Evolutionary conservation across 2,888 invertebrate species (phyloP).

Genomic region (Euproctis similis): DNA sequence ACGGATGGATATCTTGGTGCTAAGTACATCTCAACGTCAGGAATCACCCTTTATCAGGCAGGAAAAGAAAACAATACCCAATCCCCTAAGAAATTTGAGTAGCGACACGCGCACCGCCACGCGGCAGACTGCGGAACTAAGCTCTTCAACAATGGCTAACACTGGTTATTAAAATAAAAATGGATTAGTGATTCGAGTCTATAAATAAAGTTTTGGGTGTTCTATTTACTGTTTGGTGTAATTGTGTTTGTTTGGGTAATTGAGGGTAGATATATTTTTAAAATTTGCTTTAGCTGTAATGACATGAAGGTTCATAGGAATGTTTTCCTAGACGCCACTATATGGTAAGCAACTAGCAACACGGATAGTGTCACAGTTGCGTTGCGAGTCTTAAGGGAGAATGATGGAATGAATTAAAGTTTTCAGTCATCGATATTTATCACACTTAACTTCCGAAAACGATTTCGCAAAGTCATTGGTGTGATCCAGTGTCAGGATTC

Average conservation of each 20-base stretch:
- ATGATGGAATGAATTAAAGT: too few relatives aligned
- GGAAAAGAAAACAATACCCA: constrained; percentile 26
- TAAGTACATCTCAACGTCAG: constrained; percentile 23
- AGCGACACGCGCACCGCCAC: constrained; percentile 53
- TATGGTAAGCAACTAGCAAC: too few relatives aligned
- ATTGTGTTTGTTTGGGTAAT: constrained; percentile 16
- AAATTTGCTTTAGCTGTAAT: too few relatives aligned
- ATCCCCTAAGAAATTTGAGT: constrained; percentile 28
- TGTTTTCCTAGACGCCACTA: too few relatives aligned
- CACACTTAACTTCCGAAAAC: too few relatives aligned
- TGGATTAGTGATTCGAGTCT: constrained; percentile 19
- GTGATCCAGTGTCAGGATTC: too few relatives aligned
- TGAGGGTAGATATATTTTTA: too few relatives aligned
- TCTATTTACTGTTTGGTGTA: constrained; percentile 12
- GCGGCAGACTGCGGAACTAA: constrained; percentile 48
- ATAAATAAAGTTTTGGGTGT: constrained; percentile 16
- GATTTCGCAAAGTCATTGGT: too few relatives aligned
- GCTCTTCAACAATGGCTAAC: constrained; percentile 24
- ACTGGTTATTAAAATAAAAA: constrained; percentile 10
- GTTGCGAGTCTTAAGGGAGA: too few relatives aligned
- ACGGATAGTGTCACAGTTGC: too few relatives aligned
- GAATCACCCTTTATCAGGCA: constrained; percentile 12
- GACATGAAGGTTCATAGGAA: too few relatives aligned
- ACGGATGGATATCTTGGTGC: constrained; percentile 22
- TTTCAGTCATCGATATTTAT: too few relatives aligned